Evolutionary conservation across 1,140 invertebrate species (phyloP), one percentile per base, ranked within the genome.

Genomic region (Eumaeus atala): DNA sequence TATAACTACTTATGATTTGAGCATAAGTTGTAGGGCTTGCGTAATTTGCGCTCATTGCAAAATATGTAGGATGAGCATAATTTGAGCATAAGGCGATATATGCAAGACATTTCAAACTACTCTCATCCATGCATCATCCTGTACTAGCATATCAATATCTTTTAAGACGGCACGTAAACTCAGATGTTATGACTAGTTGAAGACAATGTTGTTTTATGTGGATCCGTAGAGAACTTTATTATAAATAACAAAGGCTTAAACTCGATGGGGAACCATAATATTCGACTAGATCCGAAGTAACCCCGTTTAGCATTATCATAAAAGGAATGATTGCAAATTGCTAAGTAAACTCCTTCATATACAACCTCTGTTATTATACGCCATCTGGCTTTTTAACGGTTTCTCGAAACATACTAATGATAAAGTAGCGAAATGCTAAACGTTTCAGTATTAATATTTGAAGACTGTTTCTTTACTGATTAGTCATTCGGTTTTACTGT

Each of bases 251-350:
- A 48, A 54, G 37, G 37, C 34, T 44, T 58, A 11, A 38, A 54
- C 38, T 56, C 56, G 33, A 60, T 54, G 44, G 21, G 44, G 37
- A 59, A 48, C 40, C 55, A 21, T 58, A 58, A 61, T 35, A 33
- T 37, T 21, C 42, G 9, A 47, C 47, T 54, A 64, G 51, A 51
- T 54, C 37, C 52, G 56, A 58, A 52, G 28, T 40, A 55, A 51
- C 56, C 60, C 38, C 60, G 14, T 55, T 61, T 51, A 61, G 56
- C 56, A 58, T 59, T 62, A 59, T 50, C 64, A 58, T 65, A 70
- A 67, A 70, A 58, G 62, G 58, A 63, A 70, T 63, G 62, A 62
- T 53, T 56, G 58, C 65, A 67, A 67, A 70, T 63, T 65, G 62
- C 60, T 55, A 64, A 61, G 59, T 63, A 61, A 57, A 53, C 58